A percentile compares a stretch with the other conserved stretches of the same genome.
phyloP scores from a whole-genome alignment of 1,140 invertebrate species.

The Eupristina koningsbergeri region DNA sequence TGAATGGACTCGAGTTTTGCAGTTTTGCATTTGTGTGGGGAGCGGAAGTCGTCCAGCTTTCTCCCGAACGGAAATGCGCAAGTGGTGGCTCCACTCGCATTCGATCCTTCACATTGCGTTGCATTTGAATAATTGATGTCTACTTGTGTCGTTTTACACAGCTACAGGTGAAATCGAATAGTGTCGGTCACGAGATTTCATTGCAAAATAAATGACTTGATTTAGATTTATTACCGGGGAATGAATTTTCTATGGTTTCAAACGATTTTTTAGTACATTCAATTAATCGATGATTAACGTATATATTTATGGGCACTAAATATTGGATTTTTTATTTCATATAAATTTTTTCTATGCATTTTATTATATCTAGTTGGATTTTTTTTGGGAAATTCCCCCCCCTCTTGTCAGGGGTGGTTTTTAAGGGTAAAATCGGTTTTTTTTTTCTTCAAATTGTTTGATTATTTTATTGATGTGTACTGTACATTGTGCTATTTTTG shows the following conservation, averaged over 20 bases:
- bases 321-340: no score
- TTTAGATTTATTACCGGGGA: not conserved
- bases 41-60: not conserved
- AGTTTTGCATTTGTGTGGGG: not conserved
- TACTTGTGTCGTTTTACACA: not conserved
- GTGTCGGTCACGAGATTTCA: not conserved
- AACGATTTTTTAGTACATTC: not conserved
- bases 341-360: no score
- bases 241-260: not conserved
- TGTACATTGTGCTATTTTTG: no score
- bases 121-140: not conserved
- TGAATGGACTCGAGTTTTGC: not conserved
- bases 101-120: no score
- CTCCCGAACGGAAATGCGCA: not conserved
- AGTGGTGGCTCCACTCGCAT: no score
- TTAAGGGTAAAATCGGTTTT: no score
- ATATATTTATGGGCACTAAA: no score
- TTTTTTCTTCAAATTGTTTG: no score
- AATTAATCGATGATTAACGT: not conserved
- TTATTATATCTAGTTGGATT: no score
- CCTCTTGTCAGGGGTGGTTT: no score
- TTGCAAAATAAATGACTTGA: not conserved
- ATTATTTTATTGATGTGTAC: no score
- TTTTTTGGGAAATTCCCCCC: no score
- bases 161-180: not conserved